Evolutionary conservation across 2,797 vertebrate species (phyloP).

Genomic region (Neosilurus hyrtlii): DNA sequence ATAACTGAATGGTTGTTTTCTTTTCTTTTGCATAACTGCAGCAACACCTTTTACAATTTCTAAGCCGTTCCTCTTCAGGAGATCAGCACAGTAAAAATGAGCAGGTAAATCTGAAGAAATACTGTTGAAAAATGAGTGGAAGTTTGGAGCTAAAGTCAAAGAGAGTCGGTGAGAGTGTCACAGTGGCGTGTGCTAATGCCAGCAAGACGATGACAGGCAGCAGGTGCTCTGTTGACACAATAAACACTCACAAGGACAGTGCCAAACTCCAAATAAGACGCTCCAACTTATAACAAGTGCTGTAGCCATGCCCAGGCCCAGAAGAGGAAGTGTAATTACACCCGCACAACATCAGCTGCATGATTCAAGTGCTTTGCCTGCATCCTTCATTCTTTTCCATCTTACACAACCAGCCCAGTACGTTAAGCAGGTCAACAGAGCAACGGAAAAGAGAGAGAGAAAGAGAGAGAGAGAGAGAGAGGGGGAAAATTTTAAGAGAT

Average conservation of each 20-base stretch:
- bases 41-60: neutral
- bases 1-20: neutral
- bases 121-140: neutral
- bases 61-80: neutral
- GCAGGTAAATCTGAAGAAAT: neutral
- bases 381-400: constrained; percentile 39
- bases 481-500: constrained; percentile 39
- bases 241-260: constrained; percentile 58
- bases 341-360: constrained; percentile 23
- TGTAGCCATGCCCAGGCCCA: constrained; percentile 31
- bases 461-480: constrained; percentile 12
- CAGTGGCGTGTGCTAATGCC: constrained; percentile 53
- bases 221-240: constrained; percentile 63
- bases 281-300: constrained; percentile 49
- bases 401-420: constrained; percentile 43
- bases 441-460: neutral
- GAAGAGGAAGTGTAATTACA: constrained; percentile 40
- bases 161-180: constrained; percentile 30
- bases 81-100: neutral
- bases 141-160: neutral
- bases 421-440: constrained; percentile 47
- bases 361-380: constrained; percentile 41
- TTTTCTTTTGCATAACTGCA: neutral
- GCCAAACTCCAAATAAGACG: constrained; percentile 58
- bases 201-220: constrained; percentile 52